Percentiles rank a stretch among this genome's conserved stretches.
These are phyloP conservation scores for Melierax canorus DNA, from an alignment of 2,113 vertebrate species.

Conservation along the genomic window DNA sequence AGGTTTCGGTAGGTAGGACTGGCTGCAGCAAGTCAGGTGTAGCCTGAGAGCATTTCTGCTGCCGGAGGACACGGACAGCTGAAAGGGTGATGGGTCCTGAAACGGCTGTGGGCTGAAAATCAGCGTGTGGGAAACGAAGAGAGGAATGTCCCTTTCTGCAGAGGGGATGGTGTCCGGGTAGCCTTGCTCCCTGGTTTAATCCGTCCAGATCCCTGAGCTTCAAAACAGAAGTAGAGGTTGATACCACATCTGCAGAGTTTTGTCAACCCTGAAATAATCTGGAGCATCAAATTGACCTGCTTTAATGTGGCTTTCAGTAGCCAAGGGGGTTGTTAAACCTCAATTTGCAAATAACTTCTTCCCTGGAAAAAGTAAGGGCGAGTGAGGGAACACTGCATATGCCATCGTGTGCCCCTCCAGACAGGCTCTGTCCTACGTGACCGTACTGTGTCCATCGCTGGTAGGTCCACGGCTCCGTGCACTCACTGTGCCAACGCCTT, in stretches of 20 bases:
- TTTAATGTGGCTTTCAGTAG: not conserved
- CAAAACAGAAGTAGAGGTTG: not conserved
- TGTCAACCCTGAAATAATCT: not conserved
- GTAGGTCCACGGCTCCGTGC: accelerated
- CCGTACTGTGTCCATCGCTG: accelerated
- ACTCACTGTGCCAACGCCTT: not conserved
- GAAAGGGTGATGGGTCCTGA: not conserved
- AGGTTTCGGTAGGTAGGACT: not conserved
- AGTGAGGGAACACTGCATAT: accelerated
- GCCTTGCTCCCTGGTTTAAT: not conserved
- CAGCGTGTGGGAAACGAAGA: not conserved
- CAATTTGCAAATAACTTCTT: not conserved
- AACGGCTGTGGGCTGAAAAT: not conserved
- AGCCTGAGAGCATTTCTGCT: not conserved
- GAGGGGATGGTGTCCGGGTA: not conserved
- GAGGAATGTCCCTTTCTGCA: not conserved
- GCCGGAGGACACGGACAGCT: not conserved
- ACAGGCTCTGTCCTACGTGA: accelerated
- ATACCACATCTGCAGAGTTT: not conserved
- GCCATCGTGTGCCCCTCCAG: accelerated
- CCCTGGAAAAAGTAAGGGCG: not conserved
- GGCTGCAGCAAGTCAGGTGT: not conserved
- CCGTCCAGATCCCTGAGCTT: not conserved
- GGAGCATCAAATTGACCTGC: not conserved
- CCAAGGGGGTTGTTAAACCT: not conserved